phyloP scores from a whole-genome alignment of 2,113 vertebrate genomes.

The Phyllostomus discolor region DNA sequence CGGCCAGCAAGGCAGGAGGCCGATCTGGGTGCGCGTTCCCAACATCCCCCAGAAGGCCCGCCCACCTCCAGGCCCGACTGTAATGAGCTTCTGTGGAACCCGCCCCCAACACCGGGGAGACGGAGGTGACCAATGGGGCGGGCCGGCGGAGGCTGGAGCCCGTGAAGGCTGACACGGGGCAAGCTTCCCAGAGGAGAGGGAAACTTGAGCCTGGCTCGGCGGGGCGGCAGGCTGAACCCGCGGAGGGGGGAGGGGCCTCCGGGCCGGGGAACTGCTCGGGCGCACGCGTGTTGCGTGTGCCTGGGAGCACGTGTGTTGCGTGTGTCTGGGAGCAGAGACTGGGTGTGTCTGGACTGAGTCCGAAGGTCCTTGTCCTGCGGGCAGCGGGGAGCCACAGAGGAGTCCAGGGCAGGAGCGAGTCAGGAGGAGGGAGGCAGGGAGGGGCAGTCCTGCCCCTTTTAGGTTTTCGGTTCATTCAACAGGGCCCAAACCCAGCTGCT shows the following conservation, averaged over 20 bases:
- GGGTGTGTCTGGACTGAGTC: neutral
- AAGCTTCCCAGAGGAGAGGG: neutral
- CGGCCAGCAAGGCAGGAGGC: neutral
- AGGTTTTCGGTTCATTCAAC: neutral
- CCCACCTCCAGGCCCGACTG: neutral
- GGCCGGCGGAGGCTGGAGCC: neutral
- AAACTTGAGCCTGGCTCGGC: neutral
- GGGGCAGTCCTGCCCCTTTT: neutral
- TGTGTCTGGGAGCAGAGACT: neutral
- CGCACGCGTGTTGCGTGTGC: neutral
- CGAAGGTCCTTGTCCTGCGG: neutral
- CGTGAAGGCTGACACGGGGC: neutral
- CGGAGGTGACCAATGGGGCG: neutral
- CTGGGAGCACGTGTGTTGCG: neutral
- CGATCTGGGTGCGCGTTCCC: neutral
- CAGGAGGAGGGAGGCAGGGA: neutral
- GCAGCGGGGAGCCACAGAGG: neutral
- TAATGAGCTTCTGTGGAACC: neutral
- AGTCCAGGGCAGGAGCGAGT: neutral
- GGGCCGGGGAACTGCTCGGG: neutral
- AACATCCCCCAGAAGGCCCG: neutral
- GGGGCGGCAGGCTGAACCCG: no score
- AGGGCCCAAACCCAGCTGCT: fast-evolving
- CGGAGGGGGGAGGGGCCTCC: neutral
- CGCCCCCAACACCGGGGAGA: neutral